Base-by-base conservation (phyloP, 2,888 invertebrate species). In the Oxystoma pomonae region DNA sequence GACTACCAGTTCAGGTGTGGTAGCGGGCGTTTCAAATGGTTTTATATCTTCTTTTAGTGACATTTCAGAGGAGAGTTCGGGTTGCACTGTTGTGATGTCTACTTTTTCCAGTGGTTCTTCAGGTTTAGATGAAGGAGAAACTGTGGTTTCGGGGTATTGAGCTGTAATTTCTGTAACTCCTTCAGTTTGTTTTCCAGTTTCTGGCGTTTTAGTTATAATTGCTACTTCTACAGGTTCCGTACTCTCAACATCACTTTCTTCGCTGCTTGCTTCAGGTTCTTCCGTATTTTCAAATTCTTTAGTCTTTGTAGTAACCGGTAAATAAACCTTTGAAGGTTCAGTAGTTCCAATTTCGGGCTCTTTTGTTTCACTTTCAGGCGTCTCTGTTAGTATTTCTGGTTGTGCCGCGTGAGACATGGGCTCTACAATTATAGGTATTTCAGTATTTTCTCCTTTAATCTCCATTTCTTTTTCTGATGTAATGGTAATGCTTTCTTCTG, bases 391-490 rank as follows among this genome's bases (percentile, higher is more conserved):
- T 9, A 53, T n/a, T 5, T n/a, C 53, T 5, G n/a, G 5, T 9
- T 16, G 53, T 7, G 3, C 19, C n/a, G 50, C n/a, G n/a, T n/a
- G n/a, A n/a, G n/a, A n/a, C n/a, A n/a, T n/a, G n/a, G n/a, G n/a
- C 55, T 62, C 65, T n/a, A 65, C 58, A 20, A 65, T 20, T 50
- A 65, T 65, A 3, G 62, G 9, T 59, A 61, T 50, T 60, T 70
- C 64, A 57, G 62, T 64, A 16, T 58, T 53, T 7, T 61, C 61
- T 7, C 20, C 12, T 35, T 55, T 18, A 18, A n/a, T 1, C 21
- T 57, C 56, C 1, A 12, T 57, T 16, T 57, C 61, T 16, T 21
- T 16, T 57, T 53, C 35, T 57, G 21, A 21, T 1, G 35, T 7
- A 35, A 35, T 35, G 5, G 35, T 35, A 12, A 12, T 35, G 12